phyloP scores from a whole-genome alignment of 2,888 invertebrate genomes.

The Muscina levida region DNA sequence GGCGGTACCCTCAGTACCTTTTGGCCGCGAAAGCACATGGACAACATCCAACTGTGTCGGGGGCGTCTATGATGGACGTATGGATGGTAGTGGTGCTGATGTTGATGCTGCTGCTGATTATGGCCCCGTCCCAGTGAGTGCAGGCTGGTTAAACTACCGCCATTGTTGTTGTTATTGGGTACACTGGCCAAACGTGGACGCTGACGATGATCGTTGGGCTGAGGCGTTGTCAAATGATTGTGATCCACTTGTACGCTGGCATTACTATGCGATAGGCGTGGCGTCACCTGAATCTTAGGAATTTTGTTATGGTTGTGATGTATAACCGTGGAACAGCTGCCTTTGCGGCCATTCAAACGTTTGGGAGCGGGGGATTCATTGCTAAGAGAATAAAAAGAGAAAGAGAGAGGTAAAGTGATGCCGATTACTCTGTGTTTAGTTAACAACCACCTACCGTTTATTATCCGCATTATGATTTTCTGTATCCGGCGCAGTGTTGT shows the following conservation, averaged over 20 bases:
- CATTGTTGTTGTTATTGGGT: slow-evolving; percentile 65
- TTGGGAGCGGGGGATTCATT: slow-evolving; percentile 73
- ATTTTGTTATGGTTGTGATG: slow-evolving; percentile 55
- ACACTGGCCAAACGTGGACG: slow-evolving; percentile 48
- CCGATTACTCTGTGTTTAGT: not conserved
- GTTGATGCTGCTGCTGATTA: slow-evolving; percentile 51
- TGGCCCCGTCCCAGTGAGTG: slow-evolving; percentile 49
- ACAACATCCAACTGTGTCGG: slow-evolving; percentile 69
- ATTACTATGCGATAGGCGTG: slow-evolving; percentile 59
- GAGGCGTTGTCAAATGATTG: not conserved
- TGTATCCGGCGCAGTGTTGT: slow-evolving; percentile 78
- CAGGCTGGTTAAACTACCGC: slow-evolving; percentile 54
- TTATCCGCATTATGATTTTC: slow-evolving; percentile 73
- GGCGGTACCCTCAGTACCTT: slow-evolving; percentile 79
- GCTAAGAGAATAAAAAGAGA: slow-evolving; percentile 52
- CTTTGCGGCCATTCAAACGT: slow-evolving; percentile 66
- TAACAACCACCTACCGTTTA: slow-evolving; percentile 69
- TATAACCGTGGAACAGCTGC: slow-evolving; percentile 63
- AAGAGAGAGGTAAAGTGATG: not conserved
- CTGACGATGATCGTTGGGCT: slow-evolving; percentile 24
- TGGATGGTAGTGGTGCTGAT: slow-evolving; percentile 49
- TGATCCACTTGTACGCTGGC: slow-evolving; percentile 39
- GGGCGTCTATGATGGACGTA: slow-evolving; percentile 45
- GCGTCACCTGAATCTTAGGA: slow-evolving; percentile 58
- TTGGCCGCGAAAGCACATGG: slow-evolving; percentile 78